Conservation (phyloP, 2,797 vertebrate species). For the Gephyroberyx darwinii region DNA sequence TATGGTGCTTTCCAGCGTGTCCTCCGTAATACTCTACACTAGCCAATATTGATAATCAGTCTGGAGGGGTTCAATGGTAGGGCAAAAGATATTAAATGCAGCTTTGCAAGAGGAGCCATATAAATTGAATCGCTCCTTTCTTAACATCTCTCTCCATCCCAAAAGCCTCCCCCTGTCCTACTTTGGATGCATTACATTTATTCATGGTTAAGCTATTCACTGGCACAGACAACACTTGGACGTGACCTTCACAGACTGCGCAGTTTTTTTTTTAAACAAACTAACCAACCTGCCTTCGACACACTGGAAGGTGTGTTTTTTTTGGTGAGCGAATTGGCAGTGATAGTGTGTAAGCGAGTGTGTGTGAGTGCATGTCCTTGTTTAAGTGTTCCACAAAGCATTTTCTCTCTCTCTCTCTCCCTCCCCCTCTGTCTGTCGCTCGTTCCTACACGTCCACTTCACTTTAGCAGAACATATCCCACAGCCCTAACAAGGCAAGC, state of each 20-base stretch:
- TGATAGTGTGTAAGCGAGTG: not conserved
- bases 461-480: constrained; percentile 40
- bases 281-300: not conserved
- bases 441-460: constrained; percentile 43
- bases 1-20: constrained; percentile 13
- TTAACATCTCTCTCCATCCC: constrained; percentile 4
- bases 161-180: constrained; percentile 26
- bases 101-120: constrained; percentile 10
- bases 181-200: constrained; percentile 6
- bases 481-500: constrained; percentile 48
- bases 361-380: not conserved
- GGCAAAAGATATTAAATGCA: constrained; percentile 40
- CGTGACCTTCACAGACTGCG: not conserved
- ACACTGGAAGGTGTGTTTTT: not conserved
- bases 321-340: not conserved
- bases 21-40: constrained; percentile 19
- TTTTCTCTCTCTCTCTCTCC: constrained; percentile 8
- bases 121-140: constrained; percentile 21
- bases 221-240: not conserved
- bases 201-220: not conserved
- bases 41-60: constrained; percentile 46
- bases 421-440: constrained; percentile 25
- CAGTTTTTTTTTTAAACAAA: not conserved
- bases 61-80: constrained; percentile 50
- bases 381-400: constrained; percentile 5